Base-by-base conservation (phyloP, 2,888 invertebrate genomes). In the Dryocosmus kuriphilus region DNA sequence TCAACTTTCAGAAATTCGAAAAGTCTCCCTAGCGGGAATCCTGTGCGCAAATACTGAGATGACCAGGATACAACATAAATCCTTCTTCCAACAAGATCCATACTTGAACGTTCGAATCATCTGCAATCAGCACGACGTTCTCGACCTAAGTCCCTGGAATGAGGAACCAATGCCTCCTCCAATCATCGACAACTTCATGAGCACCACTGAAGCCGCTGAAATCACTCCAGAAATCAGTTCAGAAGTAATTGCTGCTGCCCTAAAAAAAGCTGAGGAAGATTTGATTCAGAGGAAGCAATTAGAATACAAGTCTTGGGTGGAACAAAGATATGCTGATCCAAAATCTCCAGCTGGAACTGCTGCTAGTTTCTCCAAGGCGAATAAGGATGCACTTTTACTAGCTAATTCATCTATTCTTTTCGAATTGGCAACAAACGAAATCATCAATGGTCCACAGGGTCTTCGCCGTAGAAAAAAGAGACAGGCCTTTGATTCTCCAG, bases 291-390 rank as follows among this genome's bases (percentile, higher is more conserved):
- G 97, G 77, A 95, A 96, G 88, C 95, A 95, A 83, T 93, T 96
- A 84, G 97, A 97, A 88, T 97, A 96, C 89, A 95, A 96, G 92
- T 94, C 96, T 30, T 97, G 97, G 96, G 93, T 95, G 22, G 83
- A 90, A 38, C 90, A 89, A 24, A 87, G 86, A 74, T 84, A 86
- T 41, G 96, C 96, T 0, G 97, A 97, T 89, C 96, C 97, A 0
- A 96, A 96, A 87, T 97, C 97, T 0, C 95, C 97, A 0, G 94
- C 95, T 19, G 97, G 98, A 4, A 97, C 96, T 0, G 97, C 97
- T 0, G 97, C 97, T 0, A 97, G 97, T 0, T 97, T 98, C 92
- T 97, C 97, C 77, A 97, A 97, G 88, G 97, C 98, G 32, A 98
- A 96, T 90, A 94, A 94, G 89, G 96, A 96, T 86, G 97, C 98